Conservation (phyloP, 2,797 vertebrate genomes). For the Triplophysa bombifrons region DNA sequence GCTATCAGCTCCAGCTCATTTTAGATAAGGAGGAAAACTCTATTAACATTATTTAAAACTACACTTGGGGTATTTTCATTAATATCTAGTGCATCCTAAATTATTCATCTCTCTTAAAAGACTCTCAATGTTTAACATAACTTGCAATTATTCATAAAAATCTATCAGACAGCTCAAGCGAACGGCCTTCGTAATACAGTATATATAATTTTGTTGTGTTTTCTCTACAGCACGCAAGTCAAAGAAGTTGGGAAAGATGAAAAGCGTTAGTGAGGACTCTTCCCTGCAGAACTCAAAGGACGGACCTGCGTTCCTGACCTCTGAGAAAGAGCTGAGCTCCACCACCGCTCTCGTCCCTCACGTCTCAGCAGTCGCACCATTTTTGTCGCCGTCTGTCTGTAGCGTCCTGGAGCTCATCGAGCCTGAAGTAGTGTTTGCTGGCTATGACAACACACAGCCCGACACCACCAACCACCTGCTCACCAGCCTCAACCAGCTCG, state of each 20-base stretch:
- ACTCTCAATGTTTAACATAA: slow-evolving; percentile 21
- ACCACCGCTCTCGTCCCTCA: slow-evolving; percentile 89
- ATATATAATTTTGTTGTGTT: neutral
- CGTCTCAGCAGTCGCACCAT: slow-evolving; percentile 82
- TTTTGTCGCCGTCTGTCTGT: slow-evolving; percentile 84
- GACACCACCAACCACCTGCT: slow-evolving; percentile 94
- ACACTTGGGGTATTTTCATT: slow-evolving; percentile 28
- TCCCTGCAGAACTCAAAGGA: slow-evolving; percentile 86
- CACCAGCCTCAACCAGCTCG: slow-evolving; percentile 95
- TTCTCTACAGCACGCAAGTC: slow-evolving; percentile 88
- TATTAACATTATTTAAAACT: slow-evolving; percentile 4
- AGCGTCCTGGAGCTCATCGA: slow-evolving; percentile 94
- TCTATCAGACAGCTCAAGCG: neutral
- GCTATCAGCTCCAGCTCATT: slow-evolving; percentile 31
- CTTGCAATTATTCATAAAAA: slow-evolving; percentile 31
- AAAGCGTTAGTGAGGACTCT: slow-evolving; percentile 89
- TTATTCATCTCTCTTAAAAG: slow-evolving; percentile 35
- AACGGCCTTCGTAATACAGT: slow-evolving; percentile 4
- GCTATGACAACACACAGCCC: slow-evolving; percentile 89
- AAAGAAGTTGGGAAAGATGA: slow-evolving; percentile 96
- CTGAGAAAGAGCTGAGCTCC: slow-evolving; percentile 85
- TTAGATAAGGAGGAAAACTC: slow-evolving; percentile 11
- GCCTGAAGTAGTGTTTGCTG: slow-evolving; percentile 91
- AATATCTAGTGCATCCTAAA: slow-evolving; percentile 27
- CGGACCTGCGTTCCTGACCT: slow-evolving; percentile 82